Evolutionary conservation across 2,888 invertebrate genomes (phyloP), one percentile per base, ranked within the genome.

Genomic region (Didymodactylos carnosus): DNA sequence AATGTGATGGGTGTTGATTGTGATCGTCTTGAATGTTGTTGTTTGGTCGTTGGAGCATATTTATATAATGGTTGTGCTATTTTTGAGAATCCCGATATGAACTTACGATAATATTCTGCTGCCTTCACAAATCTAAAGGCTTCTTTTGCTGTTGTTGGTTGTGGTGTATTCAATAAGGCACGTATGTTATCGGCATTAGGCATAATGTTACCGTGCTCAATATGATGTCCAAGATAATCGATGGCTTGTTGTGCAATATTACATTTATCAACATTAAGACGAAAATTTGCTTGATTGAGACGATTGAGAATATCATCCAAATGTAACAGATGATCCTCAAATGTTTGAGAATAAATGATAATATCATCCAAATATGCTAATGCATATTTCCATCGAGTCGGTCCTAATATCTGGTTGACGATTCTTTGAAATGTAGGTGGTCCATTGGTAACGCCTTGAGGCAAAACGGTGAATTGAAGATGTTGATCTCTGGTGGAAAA

Each of bases 401-500:
- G 46, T n/a, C 46, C 46, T 11, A 46, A 23, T 46, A 46, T 46
- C 23, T 46, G 2, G 7, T 23, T 46, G 23, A 46, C 46, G 1
- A 46, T 46, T 8, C 46, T n/a, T 46, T 46, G 46, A 7, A 46
- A 46, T 46, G 46, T 23, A 4, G 46, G 46, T 23, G 46, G 46
- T 8, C 46, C n/a, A 46, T 46, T 46, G 11, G 46, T 46, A 46
- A 46, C 46, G 23, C 46, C 46, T 46, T 46, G 46, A 46, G 46
- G 46, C 23, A 46, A 46, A 11, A 46, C 46, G 2, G 46, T 46
- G 23, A 46, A 46, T 46, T 46, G 46, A 23, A 4, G 23, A 23
- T 46, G 46, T 46, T 46, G 46, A 46, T 46, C 46, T n/a, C 46
- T 46, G 7, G 73, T 76, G 8, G 49, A 72, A 41, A 77, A 76